Evolutionary conservation across 2,888 invertebrate genomes (phyloP).

Genomic region (Andrena dorsata): DNA sequence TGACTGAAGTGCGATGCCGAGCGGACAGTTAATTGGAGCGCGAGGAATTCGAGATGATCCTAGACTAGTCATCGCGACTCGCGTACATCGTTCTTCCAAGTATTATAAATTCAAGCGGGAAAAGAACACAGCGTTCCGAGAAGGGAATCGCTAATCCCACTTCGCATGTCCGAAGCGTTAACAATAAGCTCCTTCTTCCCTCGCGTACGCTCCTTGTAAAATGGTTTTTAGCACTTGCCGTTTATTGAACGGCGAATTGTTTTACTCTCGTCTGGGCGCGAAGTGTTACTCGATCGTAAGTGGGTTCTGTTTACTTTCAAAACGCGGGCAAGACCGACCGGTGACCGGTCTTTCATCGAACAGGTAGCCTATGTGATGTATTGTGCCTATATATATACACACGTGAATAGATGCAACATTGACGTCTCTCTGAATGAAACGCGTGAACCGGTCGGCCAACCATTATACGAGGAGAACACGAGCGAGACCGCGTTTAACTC

Average conservation of each 20-base stretch:
- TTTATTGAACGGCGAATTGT: slow-evolving; percentile 33
- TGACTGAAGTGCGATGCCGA: no score
- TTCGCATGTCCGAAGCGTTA: slow-evolving; percentile 28
- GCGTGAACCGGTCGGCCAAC: slow-evolving; percentile 77
- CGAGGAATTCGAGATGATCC: not conserved
- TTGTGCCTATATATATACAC: slow-evolving; percentile 39
- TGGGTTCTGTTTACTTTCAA: slow-evolving; percentile 64
- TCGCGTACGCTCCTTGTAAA: slow-evolving; percentile 27
- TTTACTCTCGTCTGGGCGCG: slow-evolving; percentile 23
- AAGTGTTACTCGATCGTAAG: not conserved
- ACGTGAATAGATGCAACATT: slow-evolving; percentile 73
- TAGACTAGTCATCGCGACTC: not conserved
- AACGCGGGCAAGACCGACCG: slow-evolving; percentile 53
- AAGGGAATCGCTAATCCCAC: slow-evolving; percentile 33
- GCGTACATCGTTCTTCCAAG: slow-evolving; percentile 13
- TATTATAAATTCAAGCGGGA: slow-evolving; percentile 8
- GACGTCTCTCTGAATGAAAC: slow-evolving; percentile 74
- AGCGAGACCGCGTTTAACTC: slow-evolving; percentile 64
- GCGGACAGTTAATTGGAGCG: no score
- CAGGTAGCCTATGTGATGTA: slow-evolving; percentile 71
- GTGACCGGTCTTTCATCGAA: slow-evolving; percentile 68
- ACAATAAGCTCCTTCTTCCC: slow-evolving; percentile 35
- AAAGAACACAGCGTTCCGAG: slow-evolving; percentile 16
- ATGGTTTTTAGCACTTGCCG: slow-evolving; percentile 40
- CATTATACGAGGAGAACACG: slow-evolving; percentile 69